Base-by-base conservation (phyloP, 2,797 vertebrate species). In the Ciconia nigra region DNA sequence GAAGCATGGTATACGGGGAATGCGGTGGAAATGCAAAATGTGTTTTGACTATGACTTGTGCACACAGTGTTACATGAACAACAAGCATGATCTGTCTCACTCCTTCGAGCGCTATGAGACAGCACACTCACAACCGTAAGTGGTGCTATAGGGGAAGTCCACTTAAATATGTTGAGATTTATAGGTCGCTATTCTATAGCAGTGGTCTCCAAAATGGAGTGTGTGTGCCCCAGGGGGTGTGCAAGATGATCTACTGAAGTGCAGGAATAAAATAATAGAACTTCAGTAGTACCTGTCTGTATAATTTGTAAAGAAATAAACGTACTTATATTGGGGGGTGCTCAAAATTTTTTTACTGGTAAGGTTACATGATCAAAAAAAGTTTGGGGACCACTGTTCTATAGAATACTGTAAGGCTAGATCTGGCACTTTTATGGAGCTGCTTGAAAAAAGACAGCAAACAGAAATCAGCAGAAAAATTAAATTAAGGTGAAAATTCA, bases 41-140 rank as follows among this genome's bases (percentile, higher is more conserved):
- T 99, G 99, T 98, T 99, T 99, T 4, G 99, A 99, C 97, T 99
- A 99, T 1, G 99, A 99, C 98, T 97, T 99, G 97, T 99, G 99
- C 97, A 99, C 99, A 0, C 99, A 99, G 96, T 99, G 99, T 95
- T 99, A 99, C 98, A 99, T 99, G 99, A 99, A 99, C 98, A 99
- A 99, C 98, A 99, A 99, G 84, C 99, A 99, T 2, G 99, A 99
- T 96, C 98, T 99, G 89, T 82, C 98, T 13, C 99, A 99, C 20
- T 97, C 99, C 88, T 99, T 99, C 3, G 99, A 99, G 95, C 99
- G 99, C 95, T 99, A 99, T 4, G 99, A 99, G 98, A 99, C 99
- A 0, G 99, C 99, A 0, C 99, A 99, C 79, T 99, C 99, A 0
- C 99, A 99, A 89, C 99, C 99, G 99, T 99, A 98, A 99, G 99